phyloP scores from a whole-genome alignment of 2,797 vertebrate species.

The Poecilia wingei region DNA sequence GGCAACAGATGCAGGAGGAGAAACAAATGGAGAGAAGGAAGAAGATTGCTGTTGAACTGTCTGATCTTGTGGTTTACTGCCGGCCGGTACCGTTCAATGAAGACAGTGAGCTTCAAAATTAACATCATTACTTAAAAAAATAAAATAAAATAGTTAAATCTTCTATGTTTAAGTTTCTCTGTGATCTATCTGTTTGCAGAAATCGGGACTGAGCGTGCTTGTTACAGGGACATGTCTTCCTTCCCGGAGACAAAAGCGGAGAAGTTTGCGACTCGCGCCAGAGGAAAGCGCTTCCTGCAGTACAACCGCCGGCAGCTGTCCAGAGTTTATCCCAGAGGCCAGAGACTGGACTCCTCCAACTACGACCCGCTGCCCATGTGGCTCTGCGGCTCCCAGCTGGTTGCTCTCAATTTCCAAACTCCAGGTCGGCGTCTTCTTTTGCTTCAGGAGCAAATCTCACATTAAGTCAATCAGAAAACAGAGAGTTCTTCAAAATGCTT shows the following conservation, averaged over 20 bases:
- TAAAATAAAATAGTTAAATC: too few species aligned
- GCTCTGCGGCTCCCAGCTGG: conserved; percentile 97
- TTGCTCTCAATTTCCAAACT: conserved; percentile 97
- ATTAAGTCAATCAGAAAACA: background rate
- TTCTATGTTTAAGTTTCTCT: background rate
- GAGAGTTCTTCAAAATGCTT: background rate
- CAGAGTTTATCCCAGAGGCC: conserved; percentile 85
- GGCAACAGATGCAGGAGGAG: conserved; percentile 90
- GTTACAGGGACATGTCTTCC: conserved; percentile 97
- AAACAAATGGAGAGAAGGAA: conserved; percentile 99
- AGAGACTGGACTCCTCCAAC: conserved; percentile 94
- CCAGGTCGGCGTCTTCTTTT: conserved; percentile 81
- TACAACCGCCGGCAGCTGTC: conserved; percentile 85
- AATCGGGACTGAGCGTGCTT: conserved; percentile 93
- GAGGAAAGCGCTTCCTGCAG: conserved; percentile 84
- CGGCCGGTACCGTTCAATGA: conserved; percentile 97
- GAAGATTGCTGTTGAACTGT: conserved; percentile 96
- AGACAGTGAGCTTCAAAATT: conserved; percentile 86
- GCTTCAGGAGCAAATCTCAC: background rate
- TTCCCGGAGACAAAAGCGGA: conserved; percentile 98
- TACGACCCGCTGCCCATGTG: conserved; percentile 98
- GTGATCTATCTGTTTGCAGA: conserved; percentile 75
- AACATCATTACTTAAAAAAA: background rate
- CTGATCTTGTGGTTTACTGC: conserved; percentile 96
- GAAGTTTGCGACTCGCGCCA: conserved; percentile 92